Conservation (phyloP, 2,797 vertebrate genomes). For the Channa striata region DNA sequence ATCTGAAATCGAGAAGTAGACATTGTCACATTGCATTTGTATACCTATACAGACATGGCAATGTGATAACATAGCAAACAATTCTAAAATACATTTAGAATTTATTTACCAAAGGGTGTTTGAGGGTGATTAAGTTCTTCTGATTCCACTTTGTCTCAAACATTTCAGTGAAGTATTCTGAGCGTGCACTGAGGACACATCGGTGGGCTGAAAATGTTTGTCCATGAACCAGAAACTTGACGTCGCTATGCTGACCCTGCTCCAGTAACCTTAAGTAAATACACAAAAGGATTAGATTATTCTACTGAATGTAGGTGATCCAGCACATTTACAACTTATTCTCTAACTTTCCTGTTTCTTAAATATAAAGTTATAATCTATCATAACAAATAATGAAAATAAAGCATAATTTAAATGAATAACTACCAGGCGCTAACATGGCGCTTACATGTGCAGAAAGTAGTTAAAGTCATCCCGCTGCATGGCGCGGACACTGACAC, state of each 20-base stretch:
- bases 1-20: conserved; percentile 84
- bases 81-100: not conserved
- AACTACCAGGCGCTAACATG: not conserved
- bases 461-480: conserved; percentile 92
- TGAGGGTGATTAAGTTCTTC: conserved; percentile 91
- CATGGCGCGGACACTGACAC: conserved; percentile 91
- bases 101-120: conserved; percentile 91
- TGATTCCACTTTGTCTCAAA: conserved; percentile 96
- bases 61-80: not conserved
- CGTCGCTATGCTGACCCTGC: conserved; percentile 92
- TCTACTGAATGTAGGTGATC: not conserved
- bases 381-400: not conserved
- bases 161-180: conserved; percentile 94
- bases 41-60: not conserved
- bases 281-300: conserved; percentile 1
- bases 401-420: not conserved
- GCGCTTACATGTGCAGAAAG: conserved; percentile 92
- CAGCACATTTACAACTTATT: not conserved
- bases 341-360: not conserved
- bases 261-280: conserved; percentile 89
- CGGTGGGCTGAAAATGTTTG: conserved; percentile 92
- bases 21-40: not conserved
- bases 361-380: not conserved
- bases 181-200: conserved; percentile 92
- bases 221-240: conserved; percentile 93